phyloP scores from a whole-genome alignment of 2,797 vertebrate genomes.

The Periparus ater region DNA sequence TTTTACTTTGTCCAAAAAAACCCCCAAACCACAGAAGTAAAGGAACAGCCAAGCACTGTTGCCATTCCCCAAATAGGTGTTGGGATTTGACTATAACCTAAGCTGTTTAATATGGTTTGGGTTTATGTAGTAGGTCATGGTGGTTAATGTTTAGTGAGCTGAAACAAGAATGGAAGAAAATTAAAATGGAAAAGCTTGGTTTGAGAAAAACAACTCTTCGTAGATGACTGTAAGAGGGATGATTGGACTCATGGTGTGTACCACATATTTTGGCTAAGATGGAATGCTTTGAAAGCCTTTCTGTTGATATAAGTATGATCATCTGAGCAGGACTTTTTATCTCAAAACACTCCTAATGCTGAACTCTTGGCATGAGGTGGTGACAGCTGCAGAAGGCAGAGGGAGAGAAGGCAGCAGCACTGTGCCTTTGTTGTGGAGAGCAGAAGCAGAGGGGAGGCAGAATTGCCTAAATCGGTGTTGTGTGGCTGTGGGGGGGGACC shows the following conservation, averaged over 20 bases:
- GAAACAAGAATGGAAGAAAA: slow-evolving; percentile 46
- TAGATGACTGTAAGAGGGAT: neutral
- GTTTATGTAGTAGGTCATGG: neutral
- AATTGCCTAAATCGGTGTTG: neutral
- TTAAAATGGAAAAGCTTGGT: neutral
- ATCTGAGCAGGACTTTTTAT: neutral
- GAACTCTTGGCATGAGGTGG: neutral
- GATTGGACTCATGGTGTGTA: neutral
- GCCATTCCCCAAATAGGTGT: neutral
- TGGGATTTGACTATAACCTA: neutral
- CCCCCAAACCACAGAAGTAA: neutral
- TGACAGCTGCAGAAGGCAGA: slow-evolving; percentile 37
- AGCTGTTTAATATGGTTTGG: slow-evolving; percentile 25
- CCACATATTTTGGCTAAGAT: neutral
- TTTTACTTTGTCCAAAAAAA: neutral
- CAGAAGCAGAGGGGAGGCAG: neutral
- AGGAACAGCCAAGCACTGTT: neutral
- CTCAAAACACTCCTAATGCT: neutral
- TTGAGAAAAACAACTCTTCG: neutral
- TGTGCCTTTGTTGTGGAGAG: neutral
- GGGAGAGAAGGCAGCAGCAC: neutral
- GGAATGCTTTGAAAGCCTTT: slow-evolving; percentile 16
- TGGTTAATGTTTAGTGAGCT: slow-evolving; percentile 24
- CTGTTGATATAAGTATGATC: neutral
- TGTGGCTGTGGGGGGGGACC: fast-evolving